phyloP scores from a whole-genome alignment of 1,140 invertebrate species.

The Pteromalus puparum region DNA sequence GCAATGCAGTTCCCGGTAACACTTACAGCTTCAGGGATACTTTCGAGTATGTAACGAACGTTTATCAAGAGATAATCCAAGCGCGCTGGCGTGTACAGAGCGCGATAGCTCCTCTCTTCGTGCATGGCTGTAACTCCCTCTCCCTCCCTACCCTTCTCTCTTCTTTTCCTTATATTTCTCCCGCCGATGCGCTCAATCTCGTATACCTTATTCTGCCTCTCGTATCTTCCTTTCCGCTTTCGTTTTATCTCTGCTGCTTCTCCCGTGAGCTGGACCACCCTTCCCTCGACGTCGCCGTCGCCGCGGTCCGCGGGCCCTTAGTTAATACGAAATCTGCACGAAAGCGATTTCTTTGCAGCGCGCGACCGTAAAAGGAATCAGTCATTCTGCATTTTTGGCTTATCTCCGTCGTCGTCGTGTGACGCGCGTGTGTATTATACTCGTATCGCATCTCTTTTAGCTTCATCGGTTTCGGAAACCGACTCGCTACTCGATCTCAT shows the following conservation, averaged over 20 bases:
- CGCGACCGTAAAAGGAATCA: constrained; percentile 33
- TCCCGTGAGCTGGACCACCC: background rate
- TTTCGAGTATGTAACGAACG: constrained; percentile 54
- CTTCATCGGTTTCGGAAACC: background rate
- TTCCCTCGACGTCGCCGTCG: background rate
- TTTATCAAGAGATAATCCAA: constrained; percentile 56
- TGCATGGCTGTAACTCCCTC: constrained; percentile 12
- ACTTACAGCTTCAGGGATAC: constrained; percentile 48
- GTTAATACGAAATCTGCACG: constrained; percentile 44
- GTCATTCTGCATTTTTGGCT: constrained; percentile 45
- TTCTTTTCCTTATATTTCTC: constrained; percentile 24
- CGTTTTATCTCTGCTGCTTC: constrained; percentile 31
- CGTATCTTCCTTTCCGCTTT: constrained; percentile 39
- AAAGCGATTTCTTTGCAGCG: constrained; percentile 22
- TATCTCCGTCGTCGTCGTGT: constrained; percentile 5
- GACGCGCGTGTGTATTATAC: background rate
- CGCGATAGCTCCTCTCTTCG: background rate
- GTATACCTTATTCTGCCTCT: background rate
- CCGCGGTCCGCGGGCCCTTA: background rate
- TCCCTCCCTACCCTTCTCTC: background rate
- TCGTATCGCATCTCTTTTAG: background rate
- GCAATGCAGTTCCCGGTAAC: constrained; percentile 51
- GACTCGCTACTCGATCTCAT: too few species aligned
- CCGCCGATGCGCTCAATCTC: constrained; percentile 38
- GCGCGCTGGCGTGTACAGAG: constrained; percentile 45